Percentiles rank a stretch among this genome's conserved stretches.
Conservation (phyloP, 2,888 invertebrate species). For the Eilema sororculum region DNA sequence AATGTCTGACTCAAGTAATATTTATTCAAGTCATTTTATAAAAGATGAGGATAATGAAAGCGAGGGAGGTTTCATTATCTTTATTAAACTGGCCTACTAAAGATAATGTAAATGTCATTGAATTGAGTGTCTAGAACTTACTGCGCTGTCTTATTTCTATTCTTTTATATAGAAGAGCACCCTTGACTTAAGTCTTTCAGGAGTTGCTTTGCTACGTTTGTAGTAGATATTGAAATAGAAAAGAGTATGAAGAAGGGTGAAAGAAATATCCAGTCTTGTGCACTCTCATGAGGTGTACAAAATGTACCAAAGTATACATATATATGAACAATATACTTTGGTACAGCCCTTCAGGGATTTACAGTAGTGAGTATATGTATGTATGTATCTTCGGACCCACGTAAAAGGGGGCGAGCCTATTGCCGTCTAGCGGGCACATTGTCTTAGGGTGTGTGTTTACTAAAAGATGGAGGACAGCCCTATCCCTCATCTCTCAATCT, state of each 20-base stretch:
- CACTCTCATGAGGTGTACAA: no score
- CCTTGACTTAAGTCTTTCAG: neutral
- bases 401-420: no score
- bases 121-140: neutral
- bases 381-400: no score
- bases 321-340: no score
- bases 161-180: neutral
- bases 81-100: conserved; percentile 5
- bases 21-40: conserved; percentile 8
- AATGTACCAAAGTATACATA: no score
- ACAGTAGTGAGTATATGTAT: no score
- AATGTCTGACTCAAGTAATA: neutral
- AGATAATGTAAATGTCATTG: conserved; percentile 1
- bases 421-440: no score
- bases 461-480: no score
- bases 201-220: neutral
- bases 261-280: no score
- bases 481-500: no score
- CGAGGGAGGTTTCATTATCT: neutral
- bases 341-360: no score
- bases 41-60: conserved; percentile 5
- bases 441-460: no score
- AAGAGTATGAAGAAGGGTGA: neutral
- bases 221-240: neutral
- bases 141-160: conserved; percentile 6